phyloP scores from a whole-genome alignment of 2,888 invertebrate species.

The Congeria kusceri region DNA sequence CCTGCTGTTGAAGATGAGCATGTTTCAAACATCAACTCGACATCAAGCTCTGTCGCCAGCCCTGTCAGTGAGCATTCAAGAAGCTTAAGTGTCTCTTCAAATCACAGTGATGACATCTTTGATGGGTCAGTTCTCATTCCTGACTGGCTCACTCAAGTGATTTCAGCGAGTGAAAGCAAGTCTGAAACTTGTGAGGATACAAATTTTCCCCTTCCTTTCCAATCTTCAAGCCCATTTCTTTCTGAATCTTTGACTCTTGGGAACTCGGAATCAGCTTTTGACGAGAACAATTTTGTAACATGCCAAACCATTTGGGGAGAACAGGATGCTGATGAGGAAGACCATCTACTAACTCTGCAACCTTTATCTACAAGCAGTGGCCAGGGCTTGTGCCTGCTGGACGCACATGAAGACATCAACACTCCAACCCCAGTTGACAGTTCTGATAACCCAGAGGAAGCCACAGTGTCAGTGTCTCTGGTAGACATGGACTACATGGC shows the following conservation, averaged over 20 bases:
- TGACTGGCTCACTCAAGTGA: slow-evolving; percentile 57
- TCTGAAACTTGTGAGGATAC: slow-evolving; percentile 2
- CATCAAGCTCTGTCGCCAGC: slow-evolving; percentile 43
- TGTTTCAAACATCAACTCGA: slow-evolving; percentile 12
- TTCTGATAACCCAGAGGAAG: slow-evolving; percentile 16
- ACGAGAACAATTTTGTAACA: not conserved
- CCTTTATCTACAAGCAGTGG: too few relatives aligned
- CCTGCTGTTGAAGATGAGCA: slow-evolving; percentile 24
- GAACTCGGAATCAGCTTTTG: not conserved
- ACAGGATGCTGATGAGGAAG: not conserved
- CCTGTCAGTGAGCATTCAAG: slow-evolving; percentile 32
- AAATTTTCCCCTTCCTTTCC: slow-evolving; percentile 30
- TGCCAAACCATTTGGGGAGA: not conserved
- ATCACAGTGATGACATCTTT: slow-evolving; percentile 48
- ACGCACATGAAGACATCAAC: slow-evolving; percentile 21
- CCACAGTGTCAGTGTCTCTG: slow-evolving; percentile 38
- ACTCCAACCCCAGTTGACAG: slow-evolving; percentile 46
- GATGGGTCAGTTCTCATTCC: slow-evolving; percentile 60
- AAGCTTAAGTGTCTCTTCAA: slow-evolving; percentile 24
- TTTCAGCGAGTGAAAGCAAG: slow-evolving; percentile 43
- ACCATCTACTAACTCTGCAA: not conserved
- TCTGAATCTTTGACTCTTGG: slow-evolving; percentile 1
- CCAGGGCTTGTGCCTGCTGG: not conserved
- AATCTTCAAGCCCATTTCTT: slow-evolving; percentile 57
- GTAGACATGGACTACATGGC: slow-evolving; percentile 54